Percentiles rank a stretch among this genome's conserved stretches.
Conservation (phyloP, 2,797 vertebrate genomes). For the Triplophysa bombifrons region DNA sequence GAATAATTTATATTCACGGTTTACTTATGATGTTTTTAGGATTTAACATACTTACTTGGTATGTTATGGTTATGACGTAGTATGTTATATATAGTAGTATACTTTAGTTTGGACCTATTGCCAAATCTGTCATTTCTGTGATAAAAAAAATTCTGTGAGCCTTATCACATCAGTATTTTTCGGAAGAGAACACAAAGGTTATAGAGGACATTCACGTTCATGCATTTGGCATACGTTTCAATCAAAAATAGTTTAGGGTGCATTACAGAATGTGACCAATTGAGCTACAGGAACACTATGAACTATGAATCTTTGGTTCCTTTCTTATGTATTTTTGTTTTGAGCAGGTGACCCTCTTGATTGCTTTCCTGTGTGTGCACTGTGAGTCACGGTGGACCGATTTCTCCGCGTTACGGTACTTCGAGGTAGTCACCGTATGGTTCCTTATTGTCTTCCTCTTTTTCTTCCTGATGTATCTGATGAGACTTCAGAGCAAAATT, state of each 20-base stretch:
- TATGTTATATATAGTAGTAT: too few relatives aligned
- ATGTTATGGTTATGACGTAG: too few relatives aligned
- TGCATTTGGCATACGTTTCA: too few relatives aligned
- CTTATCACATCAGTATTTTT: neutral
- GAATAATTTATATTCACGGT: too few relatives aligned
- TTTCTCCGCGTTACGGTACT: constrained; percentile 82
- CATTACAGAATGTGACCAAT: too few relatives aligned
- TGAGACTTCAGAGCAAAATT: constrained; percentile 82
- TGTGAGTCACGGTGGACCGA: constrained; percentile 63
- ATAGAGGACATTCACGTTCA: too few relatives aligned
- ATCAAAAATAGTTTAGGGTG: too few relatives aligned
- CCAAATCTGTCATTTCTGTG: too few relatives aligned
- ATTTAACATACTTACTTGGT: too few relatives aligned
- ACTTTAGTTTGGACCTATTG: too few relatives aligned
- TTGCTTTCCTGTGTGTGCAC: constrained; percentile 86
- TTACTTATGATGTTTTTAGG: too few relatives aligned
- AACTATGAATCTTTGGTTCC: neutral
- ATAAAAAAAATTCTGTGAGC: neutral
- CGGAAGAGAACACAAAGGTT: too few relatives aligned
- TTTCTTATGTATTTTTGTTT: neutral
- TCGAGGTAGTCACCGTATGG: constrained; percentile 87
- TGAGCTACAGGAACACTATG: neutral
- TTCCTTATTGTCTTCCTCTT: constrained; percentile 87
- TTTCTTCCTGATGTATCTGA: constrained; percentile 87
- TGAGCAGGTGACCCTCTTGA: constrained; percentile 81